Percentiles rank a stretch among this genome's conserved stretches.
phyloP scores from a whole-genome alignment of 2,888 invertebrate species.

The Acleris cristana region DNA sequence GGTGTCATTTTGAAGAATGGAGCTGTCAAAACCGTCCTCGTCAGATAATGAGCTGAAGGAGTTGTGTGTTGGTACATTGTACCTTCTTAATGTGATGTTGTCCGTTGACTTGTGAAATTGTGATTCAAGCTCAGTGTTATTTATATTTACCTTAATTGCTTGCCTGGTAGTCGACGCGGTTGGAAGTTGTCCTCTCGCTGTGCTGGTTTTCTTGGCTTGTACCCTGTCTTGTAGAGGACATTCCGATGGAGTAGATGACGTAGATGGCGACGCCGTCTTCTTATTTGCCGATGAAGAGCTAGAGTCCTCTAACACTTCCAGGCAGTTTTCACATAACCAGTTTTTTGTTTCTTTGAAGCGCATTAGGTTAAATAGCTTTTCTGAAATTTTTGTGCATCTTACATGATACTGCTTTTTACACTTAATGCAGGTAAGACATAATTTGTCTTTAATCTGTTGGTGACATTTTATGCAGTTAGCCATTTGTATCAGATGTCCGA shows the following conservation, averaged over 20 bases:
- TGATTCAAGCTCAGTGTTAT: too few species aligned
- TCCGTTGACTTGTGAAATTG: too few species aligned
- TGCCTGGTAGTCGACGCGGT: too few species aligned
- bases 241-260: not conserved
- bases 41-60: too few species aligned
- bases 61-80: too few species aligned
- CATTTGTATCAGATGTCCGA: conserved; percentile 12
- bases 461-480: conserved; percentile 9
- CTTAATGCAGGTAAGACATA: conserved; percentile 9
- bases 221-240: too few species aligned
- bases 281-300: not conserved
- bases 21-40: too few species aligned
- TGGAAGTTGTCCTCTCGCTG: too few species aligned
- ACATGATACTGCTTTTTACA: conserved; percentile 7
- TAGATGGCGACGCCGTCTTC: not conserved
- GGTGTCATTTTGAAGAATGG: too few species aligned
- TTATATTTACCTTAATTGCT: too few species aligned
- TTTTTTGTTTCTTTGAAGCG: conserved; percentile 4
- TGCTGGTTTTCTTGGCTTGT: too few species aligned
- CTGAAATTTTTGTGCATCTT: conserved; percentile 13
- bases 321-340: conserved; percentile 9
- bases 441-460: conserved; percentile 3
- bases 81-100: too few species aligned
- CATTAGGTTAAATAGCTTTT: conserved; percentile 15
- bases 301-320: not conserved